Percentiles rank a stretch among this genome's conserved stretches.
Evolutionary conservation across 1,140 invertebrate species (phyloP).

Genomic region (Cepaea nemoralis): DNA sequence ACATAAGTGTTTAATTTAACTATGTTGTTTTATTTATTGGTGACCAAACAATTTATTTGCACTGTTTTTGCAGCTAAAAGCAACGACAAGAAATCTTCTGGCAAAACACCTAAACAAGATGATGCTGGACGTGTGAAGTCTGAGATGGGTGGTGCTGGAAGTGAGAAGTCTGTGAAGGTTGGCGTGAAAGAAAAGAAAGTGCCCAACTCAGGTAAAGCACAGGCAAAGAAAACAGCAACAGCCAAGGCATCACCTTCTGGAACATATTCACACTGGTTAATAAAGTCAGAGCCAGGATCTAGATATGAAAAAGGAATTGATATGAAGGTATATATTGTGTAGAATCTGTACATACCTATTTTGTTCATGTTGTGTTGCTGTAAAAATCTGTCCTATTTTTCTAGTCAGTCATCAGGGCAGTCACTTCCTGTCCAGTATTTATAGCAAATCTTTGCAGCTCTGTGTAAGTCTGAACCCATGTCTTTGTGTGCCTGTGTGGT

Average conservation of each 20-base stretch:
- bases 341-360: not conserved
- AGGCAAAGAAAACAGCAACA: not conserved
- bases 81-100: not conserved
- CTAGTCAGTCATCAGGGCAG: too few species aligned
- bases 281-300: slow-evolving; percentile 69
- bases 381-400: too few species aligned
- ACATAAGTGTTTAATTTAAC: too few species aligned
- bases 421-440: too few species aligned
- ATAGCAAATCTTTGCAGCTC: too few species aligned
- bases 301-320: slow-evolving; percentile 68
- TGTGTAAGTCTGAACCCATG: too few species aligned
- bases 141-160: too few species aligned
- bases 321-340: slow-evolving; percentile 60
- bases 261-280: slow-evolving; percentile 61
- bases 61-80: not conserved
- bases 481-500: too few species aligned
- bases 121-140: not conserved
- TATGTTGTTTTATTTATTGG: too few species aligned
- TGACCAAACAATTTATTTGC: too few species aligned
- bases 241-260: not conserved
- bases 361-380: not conserved
- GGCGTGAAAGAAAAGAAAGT: not conserved
- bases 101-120: not conserved
- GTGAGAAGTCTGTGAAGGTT: not conserved
- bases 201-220: not conserved